Evolutionary conservation across 1,140 invertebrate species (phyloP).

Genomic region (Macrobrachium nipponense): DNA sequence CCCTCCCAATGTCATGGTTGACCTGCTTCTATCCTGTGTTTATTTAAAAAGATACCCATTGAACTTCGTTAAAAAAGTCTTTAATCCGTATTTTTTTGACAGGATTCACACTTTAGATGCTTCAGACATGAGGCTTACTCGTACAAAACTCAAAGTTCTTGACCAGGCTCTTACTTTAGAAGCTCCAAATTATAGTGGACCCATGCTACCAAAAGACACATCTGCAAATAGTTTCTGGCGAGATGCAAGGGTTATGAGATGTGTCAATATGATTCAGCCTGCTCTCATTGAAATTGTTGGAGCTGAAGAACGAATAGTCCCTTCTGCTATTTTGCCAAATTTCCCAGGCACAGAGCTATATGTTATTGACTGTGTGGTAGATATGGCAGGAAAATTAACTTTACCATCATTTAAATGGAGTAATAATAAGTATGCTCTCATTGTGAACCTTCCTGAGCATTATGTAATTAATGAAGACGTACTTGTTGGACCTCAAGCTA

Average conservation of each 20-base stretch:
- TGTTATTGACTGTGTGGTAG: slow-evolving; percentile 75
- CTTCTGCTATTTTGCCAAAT: slow-evolving; percentile 71
- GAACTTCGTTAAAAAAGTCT: slow-evolving; percentile 75
- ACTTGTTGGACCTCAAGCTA: slow-evolving; percentile 75
- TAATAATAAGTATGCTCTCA: slow-evolving; percentile 68
- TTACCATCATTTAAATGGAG: slow-evolving; percentile 51
- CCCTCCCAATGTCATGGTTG: slow-evolving; percentile 73
- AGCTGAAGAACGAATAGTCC: slow-evolving; percentile 69
- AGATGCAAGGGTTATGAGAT: slow-evolving; percentile 73
- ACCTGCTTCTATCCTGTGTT: slow-evolving; percentile 76
- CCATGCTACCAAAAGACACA: slow-evolving; percentile 73
- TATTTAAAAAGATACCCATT: slow-evolving; percentile 77
- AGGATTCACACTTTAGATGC: slow-evolving; percentile 71
- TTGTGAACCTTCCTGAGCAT: slow-evolving; percentile 78
- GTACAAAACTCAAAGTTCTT: slow-evolving; percentile 74
- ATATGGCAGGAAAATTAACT: slow-evolving; percentile 68
- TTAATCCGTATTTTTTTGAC: slow-evolving; percentile 75
- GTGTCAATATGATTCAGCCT: slow-evolving; percentile 71
- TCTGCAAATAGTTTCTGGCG: slow-evolving; percentile 69
- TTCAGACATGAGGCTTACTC: slow-evolving; percentile 64
- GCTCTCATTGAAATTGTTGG: slow-evolving; percentile 69
- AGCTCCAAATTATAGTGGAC: slow-evolving; percentile 73
- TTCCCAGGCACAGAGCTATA: slow-evolving; percentile 75
- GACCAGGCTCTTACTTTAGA: slow-evolving; percentile 77
- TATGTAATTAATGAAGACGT: slow-evolving; percentile 72